Evolutionary conservation across 2,113 vertebrate genomes (phyloP), one percentile per base, ranked within the genome.

Genomic region (Rhineura floridana): DNA sequence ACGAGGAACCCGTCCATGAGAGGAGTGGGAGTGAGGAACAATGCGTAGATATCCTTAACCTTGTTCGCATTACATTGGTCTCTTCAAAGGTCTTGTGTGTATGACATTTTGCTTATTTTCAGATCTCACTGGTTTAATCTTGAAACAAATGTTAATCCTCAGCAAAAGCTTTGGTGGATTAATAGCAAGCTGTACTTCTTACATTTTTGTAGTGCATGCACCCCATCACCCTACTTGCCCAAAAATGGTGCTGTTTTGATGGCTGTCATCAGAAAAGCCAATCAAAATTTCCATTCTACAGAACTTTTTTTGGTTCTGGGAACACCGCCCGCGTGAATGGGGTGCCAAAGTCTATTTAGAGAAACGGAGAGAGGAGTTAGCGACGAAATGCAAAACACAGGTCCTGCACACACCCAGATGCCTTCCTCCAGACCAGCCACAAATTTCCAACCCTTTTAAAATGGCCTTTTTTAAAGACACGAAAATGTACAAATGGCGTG

Each of bases 371-470:
- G 50, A 87, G 77, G 81, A 87, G 86, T 69, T 52, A 91, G 87
- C 77, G 90, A 33, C 11, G 2, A 3, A 48, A 84, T 91, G 28
- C 62, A 77, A 81, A 93, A 92, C 52, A 67, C 25, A 46, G 8
- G 17, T 91, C 23, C 48, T 70, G 11, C 9, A 52, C 75, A n/a
- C 0, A 0, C 23, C 77, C 86, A 30, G 21, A 62, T 28, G 79
- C 79, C n/a, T 81, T 11, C 76, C 42, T n/a, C 0, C 85, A 50
- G 55, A 1, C 82, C 79, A 70, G 21, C 72, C 79, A 15, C 87
- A 75, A 44, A 83, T 89, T 91, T 93, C 87, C 88, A 91, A 86
- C 3, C 11, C 55, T 76, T 91, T 93, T 88, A 82, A 72, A 72
- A 84, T 63, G 0, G 15, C 44, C 67, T 33, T 33, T 65, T 84